A percentile compares a stretch with the other conserved stretches of the same genome.
Conservation (phyloP, 2,797 vertebrate species). For the Discoglossus pictus region DNA sequence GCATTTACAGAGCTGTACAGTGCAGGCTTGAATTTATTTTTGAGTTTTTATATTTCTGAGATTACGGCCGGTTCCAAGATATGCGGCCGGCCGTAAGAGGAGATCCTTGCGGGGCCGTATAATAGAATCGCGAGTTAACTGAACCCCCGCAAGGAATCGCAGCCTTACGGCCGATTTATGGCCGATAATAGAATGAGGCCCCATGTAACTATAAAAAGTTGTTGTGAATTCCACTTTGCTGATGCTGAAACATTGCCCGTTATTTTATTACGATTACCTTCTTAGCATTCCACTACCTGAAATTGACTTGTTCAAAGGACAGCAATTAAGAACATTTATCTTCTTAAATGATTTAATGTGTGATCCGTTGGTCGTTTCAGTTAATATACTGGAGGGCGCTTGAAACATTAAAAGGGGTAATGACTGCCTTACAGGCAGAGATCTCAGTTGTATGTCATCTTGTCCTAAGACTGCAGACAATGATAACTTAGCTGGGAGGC, state of each 20-base stretch:
- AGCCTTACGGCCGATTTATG: too few relatives aligned
- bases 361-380: conserved; percentile 61
- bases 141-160: too few relatives aligned
- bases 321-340: conserved; percentile 66
- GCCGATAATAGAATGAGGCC: too few relatives aligned
- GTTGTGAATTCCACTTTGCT: not conserved
- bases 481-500: conserved; percentile 9
- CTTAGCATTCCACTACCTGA: conserved; percentile 56
- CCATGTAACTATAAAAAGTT: too few relatives aligned
- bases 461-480: conserved; percentile 55
- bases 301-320: conserved; percentile 61
- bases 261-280: conserved; percentile 39
- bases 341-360: conserved; percentile 62
- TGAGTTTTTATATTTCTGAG: too few relatives aligned
- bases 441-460: conserved; percentile 60
- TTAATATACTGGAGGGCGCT: conserved; percentile 61
- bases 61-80: too few relatives aligned
- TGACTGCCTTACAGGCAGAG: conserved; percentile 53
- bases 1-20: too few relatives aligned
- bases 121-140: too few relatives aligned
- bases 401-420: conserved; percentile 59
- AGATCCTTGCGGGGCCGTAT: too few relatives aligned
- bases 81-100: too few relatives aligned
- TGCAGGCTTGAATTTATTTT: too few relatives aligned
- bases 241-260: not conserved